Conservation (phyloP, 2,888 invertebrate species). For the Lacanobia oleracea region DNA sequence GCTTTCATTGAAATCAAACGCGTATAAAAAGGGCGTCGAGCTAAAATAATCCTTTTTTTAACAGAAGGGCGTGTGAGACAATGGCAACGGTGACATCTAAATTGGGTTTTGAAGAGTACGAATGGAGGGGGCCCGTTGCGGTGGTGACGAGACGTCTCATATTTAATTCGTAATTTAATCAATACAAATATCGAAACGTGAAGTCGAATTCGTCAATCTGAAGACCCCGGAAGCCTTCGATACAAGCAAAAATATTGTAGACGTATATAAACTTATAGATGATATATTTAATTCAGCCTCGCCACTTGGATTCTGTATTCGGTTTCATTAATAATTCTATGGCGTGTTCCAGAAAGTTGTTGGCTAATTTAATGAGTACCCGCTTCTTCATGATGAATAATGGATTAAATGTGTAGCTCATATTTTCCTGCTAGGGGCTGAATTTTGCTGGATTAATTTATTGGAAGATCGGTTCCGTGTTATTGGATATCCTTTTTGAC, state of each 20-base stretch:
- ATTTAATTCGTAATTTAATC: conserved; percentile 14
- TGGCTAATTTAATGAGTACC: conserved; percentile 47
- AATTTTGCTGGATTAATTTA: conserved; percentile 22
- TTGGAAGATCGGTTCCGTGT: conserved; percentile 27
- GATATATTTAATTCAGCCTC: conserved; percentile 34
- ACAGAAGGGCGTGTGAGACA: conserved; percentile 69
- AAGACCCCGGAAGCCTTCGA: not conserved
- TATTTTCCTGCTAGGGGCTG: conserved; percentile 39
- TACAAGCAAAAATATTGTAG: conserved; percentile 4
- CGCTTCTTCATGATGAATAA: conserved; percentile 41
- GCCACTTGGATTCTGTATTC: conserved; percentile 34
- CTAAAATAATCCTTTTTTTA: conserved; percentile 74
- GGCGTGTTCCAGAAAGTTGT: conserved; percentile 40
- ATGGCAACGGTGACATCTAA: conserved; percentile 72
- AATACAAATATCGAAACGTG: not conserved
- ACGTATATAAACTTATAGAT: conserved; percentile 40
- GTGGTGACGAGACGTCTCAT: conserved; percentile 16
- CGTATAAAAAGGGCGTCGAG: conserved; percentile 69
- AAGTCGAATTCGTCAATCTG: not conserved
- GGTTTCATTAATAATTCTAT: conserved; percentile 46
- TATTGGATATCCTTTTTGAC: conserved; percentile 9
- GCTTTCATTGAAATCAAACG: conserved; percentile 59
- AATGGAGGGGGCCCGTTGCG: conserved; percentile 46
- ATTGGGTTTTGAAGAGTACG: conserved; percentile 74
- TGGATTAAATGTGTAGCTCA: conserved; percentile 44